phyloP scores from a whole-genome alignment of 2,797 vertebrate species.

The Rousettus madagascariensis region DNA sequence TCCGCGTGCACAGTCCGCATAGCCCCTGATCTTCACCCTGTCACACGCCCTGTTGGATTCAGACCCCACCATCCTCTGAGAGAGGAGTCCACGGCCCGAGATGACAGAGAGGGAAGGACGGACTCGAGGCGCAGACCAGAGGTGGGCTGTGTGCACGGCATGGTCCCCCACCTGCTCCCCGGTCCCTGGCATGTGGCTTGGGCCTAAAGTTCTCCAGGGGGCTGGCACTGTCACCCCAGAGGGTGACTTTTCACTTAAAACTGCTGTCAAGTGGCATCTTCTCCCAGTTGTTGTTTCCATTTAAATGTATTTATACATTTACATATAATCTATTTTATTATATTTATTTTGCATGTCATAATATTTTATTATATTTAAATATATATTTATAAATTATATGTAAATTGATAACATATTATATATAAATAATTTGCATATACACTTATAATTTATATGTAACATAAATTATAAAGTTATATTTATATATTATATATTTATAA shows the following conservation, averaged over 20 bases:
- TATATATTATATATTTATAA: background rate
- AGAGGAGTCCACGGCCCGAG: too few relatives aligned
- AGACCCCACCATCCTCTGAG: too few relatives aligned
- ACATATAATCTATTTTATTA: background rate
- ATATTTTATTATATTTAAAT: background rate
- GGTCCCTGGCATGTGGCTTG: too few relatives aligned
- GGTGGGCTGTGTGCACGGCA: accelerated
- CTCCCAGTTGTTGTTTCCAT: background rate
- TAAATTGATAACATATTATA: background rate
- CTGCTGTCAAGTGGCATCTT: accelerated
- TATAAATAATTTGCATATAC: too few relatives aligned
- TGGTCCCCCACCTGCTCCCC: accelerated
- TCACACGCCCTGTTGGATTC: accelerated
- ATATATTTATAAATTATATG: background rate
- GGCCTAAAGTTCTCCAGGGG: background rate
- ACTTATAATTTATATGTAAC: too few relatives aligned
- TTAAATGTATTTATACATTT: background rate
- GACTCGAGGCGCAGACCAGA: accelerated
- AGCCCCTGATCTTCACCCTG: too few relatives aligned
- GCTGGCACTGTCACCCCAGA: too few relatives aligned
- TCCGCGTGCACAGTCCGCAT: accelerated
- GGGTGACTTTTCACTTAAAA: background rate
- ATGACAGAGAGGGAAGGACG: accelerated
- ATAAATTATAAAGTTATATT: too few relatives aligned
- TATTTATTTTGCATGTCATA: too few relatives aligned